These are phyloP conservation scores for Nephila pilipes DNA, from an alignment of 1,140 invertebrate species.

Conservation along the genomic window DNA sequence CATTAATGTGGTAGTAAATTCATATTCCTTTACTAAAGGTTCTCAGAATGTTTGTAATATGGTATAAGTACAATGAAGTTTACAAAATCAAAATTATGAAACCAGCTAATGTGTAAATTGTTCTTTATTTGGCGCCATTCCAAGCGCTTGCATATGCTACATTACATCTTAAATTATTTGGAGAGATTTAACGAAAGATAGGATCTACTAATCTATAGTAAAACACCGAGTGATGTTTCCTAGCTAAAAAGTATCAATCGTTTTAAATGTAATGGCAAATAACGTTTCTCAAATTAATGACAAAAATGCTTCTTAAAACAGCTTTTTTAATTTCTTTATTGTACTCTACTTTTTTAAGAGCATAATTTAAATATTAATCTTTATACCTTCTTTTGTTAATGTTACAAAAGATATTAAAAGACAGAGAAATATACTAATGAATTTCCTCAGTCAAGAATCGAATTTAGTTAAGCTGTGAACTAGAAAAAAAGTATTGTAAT, in stretches of 20 bases:
- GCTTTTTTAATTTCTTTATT: too few species aligned
- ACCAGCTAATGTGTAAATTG: neutral
- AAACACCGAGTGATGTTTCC: neutral
- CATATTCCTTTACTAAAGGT: neutral
- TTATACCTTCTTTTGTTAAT: too few species aligned
- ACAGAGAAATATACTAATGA: too few species aligned
- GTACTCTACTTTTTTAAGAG: too few species aligned
- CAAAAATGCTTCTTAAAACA: too few species aligned
- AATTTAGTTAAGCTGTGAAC: too few species aligned
- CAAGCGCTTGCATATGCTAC: neutral
- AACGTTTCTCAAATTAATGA: too few species aligned
- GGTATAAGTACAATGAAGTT: neutral
- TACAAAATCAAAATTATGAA: neutral
- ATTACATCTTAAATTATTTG: conserved; percentile 8
- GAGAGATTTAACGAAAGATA: neutral
- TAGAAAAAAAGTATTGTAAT: too few species aligned
- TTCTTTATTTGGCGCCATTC: neutral
- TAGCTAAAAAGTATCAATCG: neutral
- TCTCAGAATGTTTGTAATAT: neutral
- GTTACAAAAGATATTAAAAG: too few species aligned
- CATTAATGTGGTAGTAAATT: neutral
- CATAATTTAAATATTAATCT: too few species aligned
- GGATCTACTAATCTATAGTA: neutral
- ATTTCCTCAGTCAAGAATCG: too few species aligned
- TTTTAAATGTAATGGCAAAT: neutral